These are phyloP conservation scores for Sebastes umbrosus DNA, from an alignment of 2,797 vertebrate species.

Conservation along the genomic window DNA sequence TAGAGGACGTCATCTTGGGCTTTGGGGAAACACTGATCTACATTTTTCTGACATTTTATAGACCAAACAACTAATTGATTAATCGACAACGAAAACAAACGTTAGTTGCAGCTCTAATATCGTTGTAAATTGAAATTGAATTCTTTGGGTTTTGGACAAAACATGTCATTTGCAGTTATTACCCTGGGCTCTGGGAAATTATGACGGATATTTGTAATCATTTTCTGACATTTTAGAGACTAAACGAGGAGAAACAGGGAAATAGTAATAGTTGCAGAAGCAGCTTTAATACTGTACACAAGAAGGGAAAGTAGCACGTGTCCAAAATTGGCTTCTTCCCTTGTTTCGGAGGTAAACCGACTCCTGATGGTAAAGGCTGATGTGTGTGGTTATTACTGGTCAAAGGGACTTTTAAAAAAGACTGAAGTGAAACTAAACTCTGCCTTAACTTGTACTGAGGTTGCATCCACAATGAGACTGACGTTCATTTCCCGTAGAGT, in stretches of 20 bases:
- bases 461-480: neutral
- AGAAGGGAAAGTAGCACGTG: neutral
- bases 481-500: neutral
- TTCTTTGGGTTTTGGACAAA: neutral
- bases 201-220: too few relatives aligned
- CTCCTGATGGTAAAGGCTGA: neutral
- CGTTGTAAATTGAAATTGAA: too few relatives aligned
- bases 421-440: slow-evolving; percentile 33
- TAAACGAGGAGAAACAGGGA: neutral
- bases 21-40: too few relatives aligned
- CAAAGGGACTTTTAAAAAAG: neutral
- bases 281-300: too few relatives aligned
- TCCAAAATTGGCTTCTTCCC: neutral
- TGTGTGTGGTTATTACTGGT: neutral
- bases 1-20: too few relatives aligned
- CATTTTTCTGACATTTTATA: too few relatives aligned
- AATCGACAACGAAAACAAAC: too few relatives aligned
- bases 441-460: neutral
- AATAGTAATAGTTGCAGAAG: neutral
- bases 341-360: neutral
- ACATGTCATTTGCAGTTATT: neutral
- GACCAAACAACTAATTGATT: too few relatives aligned
- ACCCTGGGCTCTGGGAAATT: neutral
- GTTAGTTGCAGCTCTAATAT: too few relatives aligned
- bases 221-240: neutral